Base-by-base conservation (phyloP, 2,888 invertebrate species). In the Leucozona laternaria region DNA sequence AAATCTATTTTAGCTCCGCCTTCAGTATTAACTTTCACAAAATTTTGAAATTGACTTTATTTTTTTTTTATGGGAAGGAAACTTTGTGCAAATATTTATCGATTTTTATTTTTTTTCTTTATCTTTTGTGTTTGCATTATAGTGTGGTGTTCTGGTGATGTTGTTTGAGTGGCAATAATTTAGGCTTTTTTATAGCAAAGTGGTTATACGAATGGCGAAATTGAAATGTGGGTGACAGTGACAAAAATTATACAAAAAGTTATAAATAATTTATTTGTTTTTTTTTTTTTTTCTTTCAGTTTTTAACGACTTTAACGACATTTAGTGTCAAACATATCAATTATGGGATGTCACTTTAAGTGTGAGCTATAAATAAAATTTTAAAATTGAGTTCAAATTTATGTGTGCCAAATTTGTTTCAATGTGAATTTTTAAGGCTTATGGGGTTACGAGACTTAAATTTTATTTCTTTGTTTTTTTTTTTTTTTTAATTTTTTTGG, bases 21-120 rank as follows among this genome's bases (percentile, higher is more conserved):
- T 48, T 66, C 31, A 34, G 8, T 60, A 17, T 40, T 22, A 40
- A 50, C 66, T 66, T 66, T 66, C 66, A 50, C 66, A 50, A 34
- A 34, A 31, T 45, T n/a, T 66, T 31, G 48, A 66, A 66, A 66
- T 31, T 48, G 0, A 3, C 6, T 43, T 43, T 43, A 7, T 13
- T 7, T 58, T 45, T 22, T 15, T 45, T 48, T 64, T 66, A 48
- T 66, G 45, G 48, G 6, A 17, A 34, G 34, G 66, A 50, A 50
- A 50, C 34, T 66, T 66, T 66, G 13, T 34, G n/a, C 13, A 31
- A 31, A 31, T 48, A 4, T 20, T 15, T 34, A 7, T 31, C 8
- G 1, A 7, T 7, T 31, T 28, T 28, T 28, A 5, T 28, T 28
- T 28, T 28, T 28, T 5, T 28, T 28, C 3, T 31, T 31, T 31